A percentile compares a stretch with the other conserved stretches of the same genome.
phyloP scores from a whole-genome alignment of 1,140 invertebrate genomes.

The Gryllus bimaculatus region DNA sequence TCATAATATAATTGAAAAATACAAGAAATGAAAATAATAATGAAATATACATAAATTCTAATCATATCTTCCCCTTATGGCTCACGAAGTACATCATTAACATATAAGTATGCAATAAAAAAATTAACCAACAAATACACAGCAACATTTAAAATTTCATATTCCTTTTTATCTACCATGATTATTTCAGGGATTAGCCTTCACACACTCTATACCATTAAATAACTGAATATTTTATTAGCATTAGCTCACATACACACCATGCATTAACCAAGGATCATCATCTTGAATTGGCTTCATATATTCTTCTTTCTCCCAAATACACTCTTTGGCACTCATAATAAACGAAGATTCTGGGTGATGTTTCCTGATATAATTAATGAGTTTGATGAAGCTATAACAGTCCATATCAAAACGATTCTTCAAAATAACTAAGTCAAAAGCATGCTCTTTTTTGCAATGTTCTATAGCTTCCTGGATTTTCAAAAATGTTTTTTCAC shows the following conservation, averaged over 20 bases:
- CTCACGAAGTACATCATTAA: no score
- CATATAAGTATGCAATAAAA: no score
- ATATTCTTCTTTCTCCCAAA: conserved; percentile 67
- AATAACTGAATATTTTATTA: not conserved
- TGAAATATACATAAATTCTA: no score
- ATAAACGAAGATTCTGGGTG: conserved; percentile 48
- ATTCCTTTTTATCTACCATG: not conserved
- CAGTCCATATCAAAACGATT: conserved; percentile 64
- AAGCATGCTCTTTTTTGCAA: conserved; percentile 47
- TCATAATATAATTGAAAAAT: no score
- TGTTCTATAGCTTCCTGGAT: conserved; percentile 40
- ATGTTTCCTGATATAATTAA: conserved; percentile 71
- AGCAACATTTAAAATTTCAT: not conserved
- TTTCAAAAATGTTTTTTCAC: conserved; percentile 34
- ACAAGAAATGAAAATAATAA: no score
- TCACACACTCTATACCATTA: not conserved
- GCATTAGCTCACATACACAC: conserved; percentile 37
- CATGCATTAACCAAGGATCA: conserved; percentile 78
- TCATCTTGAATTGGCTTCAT: conserved; percentile 64
- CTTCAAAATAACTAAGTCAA: conserved; percentile 59
- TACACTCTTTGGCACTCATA: conserved; percentile 37
- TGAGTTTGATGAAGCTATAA: conserved; percentile 77
- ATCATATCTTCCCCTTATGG: no score
- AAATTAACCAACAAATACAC: not conserved
- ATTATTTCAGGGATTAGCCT: not conserved